phyloP scores from a whole-genome alignment of 2,113 vertebrate species.

The Cottus gobio region DNA sequence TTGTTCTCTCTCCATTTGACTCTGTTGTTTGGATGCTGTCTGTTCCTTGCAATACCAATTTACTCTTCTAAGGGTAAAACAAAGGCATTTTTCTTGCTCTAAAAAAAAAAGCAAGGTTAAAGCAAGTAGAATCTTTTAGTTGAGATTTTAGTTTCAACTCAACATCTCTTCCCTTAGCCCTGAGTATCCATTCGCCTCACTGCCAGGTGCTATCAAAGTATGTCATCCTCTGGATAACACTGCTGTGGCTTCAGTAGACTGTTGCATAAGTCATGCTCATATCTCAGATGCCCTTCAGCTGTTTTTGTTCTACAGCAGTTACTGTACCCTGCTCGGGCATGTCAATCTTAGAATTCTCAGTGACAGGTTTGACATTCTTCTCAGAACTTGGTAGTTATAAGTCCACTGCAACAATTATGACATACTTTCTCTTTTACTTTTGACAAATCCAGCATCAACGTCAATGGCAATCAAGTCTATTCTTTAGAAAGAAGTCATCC shows the following conservation, averaged over 20 bases:
- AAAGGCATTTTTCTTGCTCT: no score
- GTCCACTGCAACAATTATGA: neutral
- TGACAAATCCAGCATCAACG: no score
- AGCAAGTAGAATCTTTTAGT: slow-evolving; percentile 40
- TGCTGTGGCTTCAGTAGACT: slow-evolving; percentile 10
- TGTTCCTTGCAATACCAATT: slow-evolving; percentile 21
- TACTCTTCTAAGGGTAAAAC: slow-evolving; percentile 12
- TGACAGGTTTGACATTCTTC: slow-evolving; percentile 14
- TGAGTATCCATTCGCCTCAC: neutral
- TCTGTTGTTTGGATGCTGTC: slow-evolving; percentile 37
- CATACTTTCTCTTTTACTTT: neutral
- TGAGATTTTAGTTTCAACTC: slow-evolving; percentile 31
- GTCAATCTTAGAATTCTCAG: neutral
- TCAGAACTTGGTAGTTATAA: neutral
- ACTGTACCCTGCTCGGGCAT: neutral
- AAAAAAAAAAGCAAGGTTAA: no score
- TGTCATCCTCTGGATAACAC: slow-evolving; percentile 31
- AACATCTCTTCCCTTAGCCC: neutral
- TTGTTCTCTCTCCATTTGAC: slow-evolving; percentile 29
- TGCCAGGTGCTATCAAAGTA: slow-evolving; percentile 45
- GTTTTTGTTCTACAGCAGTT: slow-evolving; percentile 43
- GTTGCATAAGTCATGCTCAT: slow-evolving; percentile 41
- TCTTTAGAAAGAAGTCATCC: neutral
- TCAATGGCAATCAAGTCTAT: neutral
- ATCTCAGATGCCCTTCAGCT: slow-evolving; percentile 37